phyloP scores from a whole-genome alignment of 2,888 invertebrate species.

The Auanema freiburgensis region DNA sequence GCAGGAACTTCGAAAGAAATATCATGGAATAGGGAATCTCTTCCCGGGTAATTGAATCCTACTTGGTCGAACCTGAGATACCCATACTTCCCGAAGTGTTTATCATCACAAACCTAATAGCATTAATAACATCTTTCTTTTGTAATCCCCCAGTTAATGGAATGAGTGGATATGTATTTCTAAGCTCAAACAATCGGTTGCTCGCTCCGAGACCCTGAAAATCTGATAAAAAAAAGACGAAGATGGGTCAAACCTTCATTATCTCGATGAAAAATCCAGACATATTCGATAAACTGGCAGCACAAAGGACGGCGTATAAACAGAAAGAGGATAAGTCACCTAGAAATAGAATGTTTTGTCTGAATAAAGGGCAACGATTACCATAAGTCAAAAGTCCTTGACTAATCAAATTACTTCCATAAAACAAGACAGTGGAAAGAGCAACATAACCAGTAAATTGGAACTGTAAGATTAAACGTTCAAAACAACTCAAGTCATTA shows the following conservation, averaged over 20 bases:
- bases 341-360: slow-evolving; percentile 4
- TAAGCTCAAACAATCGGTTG: slow-evolving; percentile 83
- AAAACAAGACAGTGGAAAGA: slow-evolving; percentile 60
- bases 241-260: slow-evolving; percentile 72
- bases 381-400: slow-evolving; percentile 60
- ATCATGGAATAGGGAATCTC: slow-evolving; percentile 72
- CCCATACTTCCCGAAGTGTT: background rate
- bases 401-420: slow-evolving; percentile 58
- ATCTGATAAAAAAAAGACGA: background rate
- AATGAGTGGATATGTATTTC: slow-evolving; percentile 79
- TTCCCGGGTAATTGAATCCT: slow-evolving; percentile 75
- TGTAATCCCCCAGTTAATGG: slow-evolving; percentile 72
- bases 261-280: slow-evolving; percentile 89
- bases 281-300: slow-evolving; percentile 67
- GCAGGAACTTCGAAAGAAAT: slow-evolving; percentile 75
- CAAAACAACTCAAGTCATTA: slow-evolving; percentile 63
- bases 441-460: slow-evolving; percentile 62
- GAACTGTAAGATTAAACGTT: slow-evolving; percentile 41
- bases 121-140: slow-evolving; percentile 33
- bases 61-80: slow-evolving; percentile 74
- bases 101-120: slow-evolving; percentile 25
- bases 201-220: slow-evolving; percentile 82
- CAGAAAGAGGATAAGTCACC: slow-evolving; percentile 90
- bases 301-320: slow-evolving; percentile 75
- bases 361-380: slow-evolving; percentile 12